These are phyloP conservation scores for Chaetura pelagica DNA, from an alignment of 2,113 vertebrate genomes.

Conservation along the genomic window DNA sequence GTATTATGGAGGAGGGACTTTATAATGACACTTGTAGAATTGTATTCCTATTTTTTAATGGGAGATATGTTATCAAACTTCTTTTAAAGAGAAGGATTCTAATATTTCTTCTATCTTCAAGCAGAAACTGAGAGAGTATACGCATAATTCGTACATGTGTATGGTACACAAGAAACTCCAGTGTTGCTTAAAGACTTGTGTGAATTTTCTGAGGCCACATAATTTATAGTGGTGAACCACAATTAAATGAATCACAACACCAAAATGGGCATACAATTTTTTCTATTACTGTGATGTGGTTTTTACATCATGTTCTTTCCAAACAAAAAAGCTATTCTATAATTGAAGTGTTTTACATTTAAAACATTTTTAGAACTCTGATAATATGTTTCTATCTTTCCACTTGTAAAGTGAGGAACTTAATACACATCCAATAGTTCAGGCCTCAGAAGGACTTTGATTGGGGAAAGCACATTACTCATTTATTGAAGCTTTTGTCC, in stretches of 20 bases:
- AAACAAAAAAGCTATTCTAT: not conserved
- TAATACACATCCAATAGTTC: not conserved
- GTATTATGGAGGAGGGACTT: not conserved
- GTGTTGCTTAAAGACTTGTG: not conserved
- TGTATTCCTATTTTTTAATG: not conserved
- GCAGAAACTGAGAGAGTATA: not conserved
- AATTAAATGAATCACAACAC: not conserved
- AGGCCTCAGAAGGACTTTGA: not conserved
- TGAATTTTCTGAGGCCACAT: not conserved
- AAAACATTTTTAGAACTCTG: not conserved
- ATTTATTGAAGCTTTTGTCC: not conserved
- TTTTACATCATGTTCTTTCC: not conserved
- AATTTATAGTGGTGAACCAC: not conserved
- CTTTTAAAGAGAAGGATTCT: not conserved
- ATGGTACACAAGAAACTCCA: not conserved
- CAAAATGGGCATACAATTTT: not conserved
- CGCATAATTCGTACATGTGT: not conserved
- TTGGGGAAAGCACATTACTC: not conserved
- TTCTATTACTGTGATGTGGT: not conserved
- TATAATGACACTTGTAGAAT: not conserved
- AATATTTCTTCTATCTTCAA: not conserved
- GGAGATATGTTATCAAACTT: not conserved
- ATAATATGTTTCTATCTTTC: not conserved
- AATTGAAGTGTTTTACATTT: not conserved
- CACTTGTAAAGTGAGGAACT: not conserved